Base-by-base conservation (phyloP, 2,888 invertebrate genomes). In the Lottia gigantea region DNA sequence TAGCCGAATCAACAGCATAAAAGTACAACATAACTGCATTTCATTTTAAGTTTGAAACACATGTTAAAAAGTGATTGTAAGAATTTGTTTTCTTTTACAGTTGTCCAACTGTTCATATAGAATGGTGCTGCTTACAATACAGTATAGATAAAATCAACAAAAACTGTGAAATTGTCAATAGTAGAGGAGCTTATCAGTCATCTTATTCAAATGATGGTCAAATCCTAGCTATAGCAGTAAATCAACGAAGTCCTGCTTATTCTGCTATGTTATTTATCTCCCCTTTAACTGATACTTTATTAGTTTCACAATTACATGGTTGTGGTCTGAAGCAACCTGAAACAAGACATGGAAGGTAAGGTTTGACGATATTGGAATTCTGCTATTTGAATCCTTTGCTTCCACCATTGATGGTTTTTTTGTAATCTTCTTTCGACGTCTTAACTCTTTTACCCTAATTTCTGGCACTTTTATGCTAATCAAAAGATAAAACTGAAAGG, bases 191-290 rank as follows among this genome's bases (percentile, higher is more conserved):
- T 7, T 84, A 83, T 63, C 73, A 85, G 0, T 71, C 79, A 7
- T 76, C 78, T 63, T 83, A 82, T 70, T 80, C 84, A 16, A 78
- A 78, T 65, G 85, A 83, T 76, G 86, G 85, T 46, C 84, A 84
- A 74, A 80, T 87, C 66, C 72, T 87, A 8, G 86, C 86, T 26
- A 79, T 87, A 40, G 86, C 85, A 62, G 82, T 85, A 75, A 88
- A 88, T 77, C 85, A 86, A 76, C 81, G 76, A 62, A 75, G 74
- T 47, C 81, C 85, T 3, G 74, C 77, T 62, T 75, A 78, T 62
- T 85, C 83, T 25, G 78, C 80, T 67, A 76, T 88, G 74, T 67
- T 86, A 72, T 87, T 83, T 79, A 78, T 87, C 46, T 85, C 87
- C 7, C 80, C 85, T 0, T 74, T 83, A 66, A 83, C 84, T 26